phyloP scores from a whole-genome alignment of 2,797 vertebrate genomes.

The Malurus leucopterus region DNA sequence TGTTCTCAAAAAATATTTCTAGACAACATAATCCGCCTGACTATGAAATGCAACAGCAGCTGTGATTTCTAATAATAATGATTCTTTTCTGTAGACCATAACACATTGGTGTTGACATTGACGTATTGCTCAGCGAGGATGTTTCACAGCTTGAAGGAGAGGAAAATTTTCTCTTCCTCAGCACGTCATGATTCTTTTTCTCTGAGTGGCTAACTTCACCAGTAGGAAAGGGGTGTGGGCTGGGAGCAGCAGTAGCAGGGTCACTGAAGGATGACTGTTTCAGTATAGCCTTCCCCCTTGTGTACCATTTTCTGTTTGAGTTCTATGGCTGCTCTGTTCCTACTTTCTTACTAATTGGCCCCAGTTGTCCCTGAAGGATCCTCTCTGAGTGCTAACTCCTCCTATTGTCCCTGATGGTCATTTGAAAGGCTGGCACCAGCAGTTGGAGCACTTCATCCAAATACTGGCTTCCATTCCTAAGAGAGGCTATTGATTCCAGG shows the following conservation, averaged over 20 bases:
- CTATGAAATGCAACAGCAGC: constrained; percentile 13
- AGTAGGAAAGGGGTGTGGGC: neutral
- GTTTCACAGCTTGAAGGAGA: constrained; percentile 9
- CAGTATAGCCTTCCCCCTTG: neutral
- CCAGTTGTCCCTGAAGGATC: neutral
- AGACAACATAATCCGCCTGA: neutral
- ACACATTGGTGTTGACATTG: constrained; percentile 10
- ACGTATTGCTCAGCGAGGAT: neutral
- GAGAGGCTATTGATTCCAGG: neutral
- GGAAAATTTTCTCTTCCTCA: neutral
- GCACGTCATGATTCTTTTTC: neutral
- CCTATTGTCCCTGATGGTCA: fast-evolving
- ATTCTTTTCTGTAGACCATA: neutral
- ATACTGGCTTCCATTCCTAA: neutral
- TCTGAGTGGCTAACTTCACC: neutral
- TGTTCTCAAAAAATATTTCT: constrained; percentile 1
- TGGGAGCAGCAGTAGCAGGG: neutral
- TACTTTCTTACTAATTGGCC: neutral
- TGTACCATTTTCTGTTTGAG: neutral
- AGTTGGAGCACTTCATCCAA: neutral
- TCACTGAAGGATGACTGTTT: neutral
- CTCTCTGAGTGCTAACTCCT: neutral
- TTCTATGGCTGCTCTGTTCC: neutral
- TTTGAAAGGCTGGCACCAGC: neutral
- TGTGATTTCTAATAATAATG: constrained; percentile 34